Percentiles rank a stretch among this genome's conserved stretches.
Conservation (phyloP, 2,113 vertebrate species). For the Numida meleagris region DNA sequence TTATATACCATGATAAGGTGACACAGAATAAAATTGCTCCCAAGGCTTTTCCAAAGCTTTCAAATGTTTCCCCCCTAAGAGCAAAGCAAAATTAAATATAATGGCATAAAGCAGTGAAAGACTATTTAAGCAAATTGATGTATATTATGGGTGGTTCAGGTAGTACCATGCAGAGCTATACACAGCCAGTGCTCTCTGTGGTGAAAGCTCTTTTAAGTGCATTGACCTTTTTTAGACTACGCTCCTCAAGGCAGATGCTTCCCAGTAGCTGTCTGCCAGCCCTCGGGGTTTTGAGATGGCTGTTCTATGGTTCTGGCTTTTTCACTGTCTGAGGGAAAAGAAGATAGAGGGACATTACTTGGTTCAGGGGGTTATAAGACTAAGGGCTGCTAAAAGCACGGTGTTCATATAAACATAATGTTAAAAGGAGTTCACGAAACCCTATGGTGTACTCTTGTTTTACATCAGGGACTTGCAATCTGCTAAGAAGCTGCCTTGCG, state of each 20-base stretch:
- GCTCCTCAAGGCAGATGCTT: background rate
- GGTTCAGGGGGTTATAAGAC: background rate
- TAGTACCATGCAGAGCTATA: background rate
- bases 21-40: background rate
- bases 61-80: background rate
- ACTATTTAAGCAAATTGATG: background rate
- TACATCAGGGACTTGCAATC: background rate
- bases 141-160: background rate
- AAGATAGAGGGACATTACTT: background rate
- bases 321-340: background rate
- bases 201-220: background rate
- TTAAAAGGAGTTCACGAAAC: rapidly evolving
- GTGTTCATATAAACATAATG: background rate
- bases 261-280: background rate
- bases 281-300: rapidly evolving
- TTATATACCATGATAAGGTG: background rate
- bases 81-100: background rate
- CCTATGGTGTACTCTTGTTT: background rate
- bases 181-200: background rate
- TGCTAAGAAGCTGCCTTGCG: background rate
- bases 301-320: background rate
- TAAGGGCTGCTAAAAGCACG: background rate
- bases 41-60: background rate
- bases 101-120: background rate
- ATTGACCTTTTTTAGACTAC: rapidly evolving